Evolutionary conservation across 2,113 vertebrate genomes (phyloP), one percentile per base, ranked within the genome.

Genomic region (Leptocoma aspasia): DNA sequence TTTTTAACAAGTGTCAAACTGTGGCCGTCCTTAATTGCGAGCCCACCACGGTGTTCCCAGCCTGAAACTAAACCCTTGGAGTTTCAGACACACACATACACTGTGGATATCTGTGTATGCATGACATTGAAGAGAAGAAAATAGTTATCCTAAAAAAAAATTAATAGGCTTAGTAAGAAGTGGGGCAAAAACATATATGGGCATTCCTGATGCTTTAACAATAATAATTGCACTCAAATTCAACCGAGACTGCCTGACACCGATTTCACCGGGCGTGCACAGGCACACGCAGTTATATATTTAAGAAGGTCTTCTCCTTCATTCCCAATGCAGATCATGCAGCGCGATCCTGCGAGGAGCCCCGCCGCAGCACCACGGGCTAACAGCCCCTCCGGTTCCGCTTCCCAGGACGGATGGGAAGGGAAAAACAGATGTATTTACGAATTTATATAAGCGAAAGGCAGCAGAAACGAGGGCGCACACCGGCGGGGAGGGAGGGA

Each of bases 311-410:
- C 97, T 89, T 96, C 95, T 97, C 95, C 97, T 97, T 98, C 98
- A 98, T 98, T 98, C 97, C 95, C 96, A 96, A 98, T 97, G 97
- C 97, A 97, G 90, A 94, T 96, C 96, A 96, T 97, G 98, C 97
- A 97, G 96, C 94, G 75, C 89, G 96, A 97, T 94, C 97, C 97
- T 79, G 96, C 93, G 96, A 87, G 84, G 90, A 96, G 97, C 94
- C 97, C 97, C 92, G 85, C 86, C 95, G 96, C 97, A 97, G 95
- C 97, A 82, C 54, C 70, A 61, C 39, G 70, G 87, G 78, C 54
- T 64, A 76, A 78, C 90, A 97, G 95, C 95, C 94, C 90, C 76
- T 83, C 84, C 39, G 84, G 89, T 91, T 93, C 45, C 41, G 84
- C 95, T 95, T 89, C 95, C 96, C 92, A 61, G 45, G 60, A 65